Conservation (phyloP, 2,797 vertebrate species). For the Clarias laeviceps region DNA sequence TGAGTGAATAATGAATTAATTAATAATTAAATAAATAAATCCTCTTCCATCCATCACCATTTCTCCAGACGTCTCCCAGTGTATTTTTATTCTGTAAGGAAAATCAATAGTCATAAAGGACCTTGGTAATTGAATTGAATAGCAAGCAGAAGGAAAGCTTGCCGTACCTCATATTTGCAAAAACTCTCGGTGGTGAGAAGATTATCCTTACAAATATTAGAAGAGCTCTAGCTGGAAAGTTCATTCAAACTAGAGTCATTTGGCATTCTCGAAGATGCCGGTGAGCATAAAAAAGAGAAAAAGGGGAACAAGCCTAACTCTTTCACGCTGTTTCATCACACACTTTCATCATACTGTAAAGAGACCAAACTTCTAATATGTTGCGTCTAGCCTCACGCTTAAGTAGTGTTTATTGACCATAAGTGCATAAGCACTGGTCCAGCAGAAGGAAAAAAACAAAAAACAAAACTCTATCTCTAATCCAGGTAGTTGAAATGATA, state of each 20-base stretch:
- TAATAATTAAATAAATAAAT: background rate
- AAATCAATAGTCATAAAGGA: constrained; percentile 49
- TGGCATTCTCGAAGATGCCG: constrained; percentile 28
- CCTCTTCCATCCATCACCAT: background rate
- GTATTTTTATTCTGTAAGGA: constrained; percentile 46
- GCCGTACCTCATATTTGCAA: constrained; percentile 32
- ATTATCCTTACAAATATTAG: constrained; percentile 53
- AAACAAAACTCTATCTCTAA: background rate
- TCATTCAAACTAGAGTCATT: constrained; percentile 45
- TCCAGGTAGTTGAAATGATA: background rate
- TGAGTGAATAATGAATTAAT: no score
- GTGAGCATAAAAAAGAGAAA: constrained; percentile 22
- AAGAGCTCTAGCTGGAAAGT: constrained; percentile 48
- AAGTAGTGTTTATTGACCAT: constrained; percentile 28
- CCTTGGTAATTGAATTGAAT: constrained; percentile 46
- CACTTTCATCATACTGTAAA: constrained; percentile 27
- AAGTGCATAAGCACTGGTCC: constrained; percentile 5
- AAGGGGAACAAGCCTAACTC: background rate
- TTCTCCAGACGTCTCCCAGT: constrained; percentile 11
- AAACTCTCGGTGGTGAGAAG: constrained; percentile 44
- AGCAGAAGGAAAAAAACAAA: background rate
- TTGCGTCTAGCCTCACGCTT: constrained; percentile 25
- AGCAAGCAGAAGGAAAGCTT: constrained; percentile 9
- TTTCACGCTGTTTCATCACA: constrained; percentile 60
- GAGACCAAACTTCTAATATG: constrained; percentile 33